Percentiles rank a stretch among this genome's conserved stretches.
Evolutionary conservation across 2,113 vertebrate species (phyloP).

Genomic region (Entelurus aequoreus): DNA sequence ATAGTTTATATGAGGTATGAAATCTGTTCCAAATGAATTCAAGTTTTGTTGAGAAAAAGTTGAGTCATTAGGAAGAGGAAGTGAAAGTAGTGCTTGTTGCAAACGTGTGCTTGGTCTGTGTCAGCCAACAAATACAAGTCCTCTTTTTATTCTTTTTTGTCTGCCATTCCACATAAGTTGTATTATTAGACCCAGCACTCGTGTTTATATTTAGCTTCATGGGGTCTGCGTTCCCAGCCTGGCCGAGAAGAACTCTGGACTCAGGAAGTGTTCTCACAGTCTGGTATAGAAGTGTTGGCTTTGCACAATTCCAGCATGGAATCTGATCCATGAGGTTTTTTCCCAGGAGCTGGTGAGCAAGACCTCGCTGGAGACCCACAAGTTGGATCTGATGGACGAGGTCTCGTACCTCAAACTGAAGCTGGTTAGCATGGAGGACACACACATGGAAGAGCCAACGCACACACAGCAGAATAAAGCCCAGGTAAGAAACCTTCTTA

Average conservation of each 20-base stretch:
- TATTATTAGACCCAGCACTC: conserved; percentile 63
- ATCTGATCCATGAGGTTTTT: conserved; percentile 1
- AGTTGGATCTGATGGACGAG: conserved; percentile 92
- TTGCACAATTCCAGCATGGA: neutral
- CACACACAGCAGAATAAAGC: conserved; percentile 85
- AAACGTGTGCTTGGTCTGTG: conserved; percentile 8
- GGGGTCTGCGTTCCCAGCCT: conserved; percentile 47
- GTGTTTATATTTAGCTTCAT: conserved; percentile 70
- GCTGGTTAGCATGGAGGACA: conserved; percentile 84
- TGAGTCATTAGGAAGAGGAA: conserved; percentile 25
- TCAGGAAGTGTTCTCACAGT: conserved; percentile 16
- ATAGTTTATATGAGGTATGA: neutral
- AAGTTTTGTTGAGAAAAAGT: conserved; percentile 5
- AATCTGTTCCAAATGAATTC: neutral
- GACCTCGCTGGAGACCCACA: conserved; percentile 90
- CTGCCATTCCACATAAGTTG: conserved; percentile 44
- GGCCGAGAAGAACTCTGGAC: conserved; percentile 41
- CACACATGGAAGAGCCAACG: conserved; percentile 56
- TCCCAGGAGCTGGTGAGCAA: conserved; percentile 87
- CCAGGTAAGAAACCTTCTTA: conserved; percentile 71
- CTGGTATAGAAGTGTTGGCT: neutral
- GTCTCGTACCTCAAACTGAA: conserved; percentile 93
- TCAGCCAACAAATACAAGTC: conserved; percentile 11
- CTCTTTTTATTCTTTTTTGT: conserved; percentile 14
- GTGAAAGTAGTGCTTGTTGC: conserved; percentile 20